Base-by-base conservation (phyloP, 2,888 invertebrate species). In the Oithona nana region DNA sequence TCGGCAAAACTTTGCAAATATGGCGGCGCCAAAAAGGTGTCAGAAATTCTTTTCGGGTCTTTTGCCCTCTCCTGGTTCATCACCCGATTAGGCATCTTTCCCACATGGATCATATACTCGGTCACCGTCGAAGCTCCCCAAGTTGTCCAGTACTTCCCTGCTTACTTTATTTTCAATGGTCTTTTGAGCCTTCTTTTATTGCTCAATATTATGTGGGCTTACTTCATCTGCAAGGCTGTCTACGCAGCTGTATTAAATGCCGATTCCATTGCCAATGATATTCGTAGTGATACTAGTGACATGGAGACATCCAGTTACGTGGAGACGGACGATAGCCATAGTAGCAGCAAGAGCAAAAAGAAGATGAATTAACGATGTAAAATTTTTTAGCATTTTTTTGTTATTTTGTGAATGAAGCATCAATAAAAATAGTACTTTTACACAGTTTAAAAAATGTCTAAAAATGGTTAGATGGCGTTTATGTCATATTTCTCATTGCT, bases 21-120 rank as follows among this genome's bases (percentile, higher is more conserved):
- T 28, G 48, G 61, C 1, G 49, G 55, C 1, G 24, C 28, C 29
- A 31, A 64, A n/a, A 61, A 2, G 8, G 22, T 55, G 1, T 51
- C 64, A 20, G 57, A 64, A 16, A 51, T 50, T 3, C n/a, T 64
- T 1, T 66, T 65, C 39, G 57, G 51, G 16, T 4, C 59, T 24
- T 65, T 65, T 58, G 28, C 65, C n/a, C 22, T 66, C 22, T 11
- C 57, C 3, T 66, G 66, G 66, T 51, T 64, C 11, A 48, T 62
- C 13, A 64, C 65, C 24, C 51, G 66, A 1, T 26, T 54, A 22
- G 24, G 30, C 28, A 55, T 63, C 29, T 64, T 54, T 51, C 64
- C 64, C 0, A 49, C 63, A 16, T 64, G 64, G 64, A 59, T 64
- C 56, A 52, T 65, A 48, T 50, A 48, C 28, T 51, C 57, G 16